Percentiles rank a stretch among this genome's conserved stretches.
Evolutionary conservation across 2,797 vertebrate species (phyloP).

Genomic region (Zalophus californianus): DNA sequence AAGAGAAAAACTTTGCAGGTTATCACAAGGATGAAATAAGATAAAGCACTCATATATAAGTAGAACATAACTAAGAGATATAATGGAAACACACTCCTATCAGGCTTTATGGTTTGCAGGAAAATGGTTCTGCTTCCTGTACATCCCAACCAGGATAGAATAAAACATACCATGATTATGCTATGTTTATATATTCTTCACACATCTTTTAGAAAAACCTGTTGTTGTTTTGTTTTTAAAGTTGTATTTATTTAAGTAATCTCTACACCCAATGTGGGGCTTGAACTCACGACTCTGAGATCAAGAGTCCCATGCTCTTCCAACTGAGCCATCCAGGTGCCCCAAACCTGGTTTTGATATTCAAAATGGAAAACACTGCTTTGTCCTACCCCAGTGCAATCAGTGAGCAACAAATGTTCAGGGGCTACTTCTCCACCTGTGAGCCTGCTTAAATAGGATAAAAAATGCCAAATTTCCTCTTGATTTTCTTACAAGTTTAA

Average conservation of each 20-base stretch:
- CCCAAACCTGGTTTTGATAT: background rate
- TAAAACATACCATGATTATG: background rate
- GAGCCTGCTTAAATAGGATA: background rate
- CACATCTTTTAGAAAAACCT: background rate
- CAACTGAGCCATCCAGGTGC: background rate
- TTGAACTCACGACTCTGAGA: background rate
- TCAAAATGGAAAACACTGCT: background rate
- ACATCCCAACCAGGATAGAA: background rate
- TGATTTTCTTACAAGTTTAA: conserved; percentile 55
- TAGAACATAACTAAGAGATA: background rate
- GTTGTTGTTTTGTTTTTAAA: background rate
- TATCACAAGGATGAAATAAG: conserved; percentile 4
- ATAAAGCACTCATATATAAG: background rate
- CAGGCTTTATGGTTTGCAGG: background rate
- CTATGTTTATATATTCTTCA: background rate
- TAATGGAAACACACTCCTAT: background rate
- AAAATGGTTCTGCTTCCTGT: conserved; percentile 18
- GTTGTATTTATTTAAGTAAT: background rate
- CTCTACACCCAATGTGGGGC: background rate
- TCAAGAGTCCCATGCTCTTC: background rate
- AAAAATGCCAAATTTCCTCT: background rate
- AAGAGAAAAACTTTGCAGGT: background rate
- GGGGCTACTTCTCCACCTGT: conserved; percentile 9
- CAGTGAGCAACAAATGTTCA: background rate
- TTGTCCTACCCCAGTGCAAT: background rate